These are phyloP conservation scores for Pogoniulus pusillus DNA, from an alignment of 2,797 vertebrate species.

Conservation along the genomic window DNA sequence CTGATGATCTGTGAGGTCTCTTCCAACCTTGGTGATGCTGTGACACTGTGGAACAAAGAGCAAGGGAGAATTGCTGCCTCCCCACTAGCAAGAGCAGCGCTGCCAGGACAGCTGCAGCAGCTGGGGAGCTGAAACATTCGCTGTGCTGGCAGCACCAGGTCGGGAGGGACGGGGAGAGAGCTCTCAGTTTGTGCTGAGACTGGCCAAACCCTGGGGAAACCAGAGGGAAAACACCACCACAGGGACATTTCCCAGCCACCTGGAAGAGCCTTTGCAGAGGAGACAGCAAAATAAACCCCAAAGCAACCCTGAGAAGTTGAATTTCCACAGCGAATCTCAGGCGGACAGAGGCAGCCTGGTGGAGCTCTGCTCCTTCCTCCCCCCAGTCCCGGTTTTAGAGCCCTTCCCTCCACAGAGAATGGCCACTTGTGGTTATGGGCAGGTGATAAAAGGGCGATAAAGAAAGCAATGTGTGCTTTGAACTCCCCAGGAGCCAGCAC, in stretches of 20 bases:
- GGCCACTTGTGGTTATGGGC: neutral
- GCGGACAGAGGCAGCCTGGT: accelerated
- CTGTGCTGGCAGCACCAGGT: neutral
- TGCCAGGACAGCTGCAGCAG: neutral
- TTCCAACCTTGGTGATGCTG: no score
- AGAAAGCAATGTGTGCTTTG: accelerated
- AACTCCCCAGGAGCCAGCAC: neutral
- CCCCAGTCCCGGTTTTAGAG: neutral
- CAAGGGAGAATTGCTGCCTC: accelerated
- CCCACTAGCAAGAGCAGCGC: neutral
- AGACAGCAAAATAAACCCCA: no score
- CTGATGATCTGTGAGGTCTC: no score
- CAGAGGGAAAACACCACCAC: accelerated
- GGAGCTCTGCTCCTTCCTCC: neutral
- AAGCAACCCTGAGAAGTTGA: no score
- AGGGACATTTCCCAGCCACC: neutral
- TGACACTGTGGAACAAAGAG: neutral
- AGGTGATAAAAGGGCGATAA: neutral
- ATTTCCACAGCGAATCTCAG: neutral
- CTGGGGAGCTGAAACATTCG: neutral
- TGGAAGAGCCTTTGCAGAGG: neutral
- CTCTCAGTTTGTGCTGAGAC: no score
- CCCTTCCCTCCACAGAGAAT: neutral
- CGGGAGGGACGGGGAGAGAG: neutral
- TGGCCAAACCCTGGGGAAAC: neutral